A percentile compares a stretch with the other conserved stretches of the same genome.
Conservation (phyloP, 2,888 invertebrate genomes). For the Sarcophaga subvicina region DNA sequence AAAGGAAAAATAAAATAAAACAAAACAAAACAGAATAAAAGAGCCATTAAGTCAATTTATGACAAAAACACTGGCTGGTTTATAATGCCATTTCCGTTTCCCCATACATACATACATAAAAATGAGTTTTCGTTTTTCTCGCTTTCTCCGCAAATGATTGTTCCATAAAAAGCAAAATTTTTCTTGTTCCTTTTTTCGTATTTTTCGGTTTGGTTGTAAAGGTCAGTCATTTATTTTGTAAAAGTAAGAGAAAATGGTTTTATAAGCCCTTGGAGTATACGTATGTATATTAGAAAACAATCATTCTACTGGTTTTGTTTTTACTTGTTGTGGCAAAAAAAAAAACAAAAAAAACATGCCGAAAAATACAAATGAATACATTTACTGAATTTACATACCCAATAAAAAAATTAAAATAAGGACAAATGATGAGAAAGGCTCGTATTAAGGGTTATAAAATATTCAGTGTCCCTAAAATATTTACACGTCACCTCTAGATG, state of each 20-base stretch:
- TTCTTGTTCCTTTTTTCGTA: not conserved
- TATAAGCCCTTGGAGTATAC: conserved; percentile 7
- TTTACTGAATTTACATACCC: not conserved
- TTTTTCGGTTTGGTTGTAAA: not conserved
- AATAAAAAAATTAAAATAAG: conserved; percentile 10
- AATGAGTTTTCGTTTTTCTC: not conserved
- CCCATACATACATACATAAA: not conserved
- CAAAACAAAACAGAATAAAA: conserved; percentile 17
- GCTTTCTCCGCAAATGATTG: not conserved
- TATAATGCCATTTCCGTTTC: conserved; percentile 37
- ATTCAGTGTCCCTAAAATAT: conserved; percentile 29
- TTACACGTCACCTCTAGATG: conserved; percentile 4
- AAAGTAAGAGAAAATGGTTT: not conserved
- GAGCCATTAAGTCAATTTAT: conserved; percentile 50
- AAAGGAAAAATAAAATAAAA: conserved; percentile 21
- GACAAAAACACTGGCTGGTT: conserved; percentile 35
- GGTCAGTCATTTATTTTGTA: conserved; percentile 33
- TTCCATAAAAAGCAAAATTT: not conserved
- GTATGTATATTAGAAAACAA: conserved; percentile 10
- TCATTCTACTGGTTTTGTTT: not conserved
- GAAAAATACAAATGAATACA: not conserved
- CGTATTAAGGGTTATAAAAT: conserved; percentile 51
- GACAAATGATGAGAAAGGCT: conserved; percentile 33
- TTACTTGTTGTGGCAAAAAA: too few relatives aligned
- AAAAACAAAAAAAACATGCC: not conserved